Conservation (phyloP, 2,888 invertebrate species). For the Sericinus montela region DNA sequence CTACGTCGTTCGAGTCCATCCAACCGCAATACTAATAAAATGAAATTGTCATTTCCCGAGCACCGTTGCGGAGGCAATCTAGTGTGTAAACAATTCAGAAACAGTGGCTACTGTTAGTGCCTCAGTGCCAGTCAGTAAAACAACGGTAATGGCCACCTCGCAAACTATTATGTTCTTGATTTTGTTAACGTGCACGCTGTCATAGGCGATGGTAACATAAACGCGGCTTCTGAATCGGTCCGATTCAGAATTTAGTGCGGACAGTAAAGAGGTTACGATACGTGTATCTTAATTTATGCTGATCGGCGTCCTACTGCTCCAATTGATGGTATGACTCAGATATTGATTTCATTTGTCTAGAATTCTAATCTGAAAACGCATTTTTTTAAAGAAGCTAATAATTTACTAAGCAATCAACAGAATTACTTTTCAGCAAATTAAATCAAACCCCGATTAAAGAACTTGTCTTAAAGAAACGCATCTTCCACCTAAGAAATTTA, state of each 20-base stretch:
- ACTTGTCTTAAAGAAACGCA: no score
- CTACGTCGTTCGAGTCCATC: conserved; percentile 2
- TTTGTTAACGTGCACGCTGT: neutral
- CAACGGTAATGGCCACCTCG: neutral
- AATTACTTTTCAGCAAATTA: no score
- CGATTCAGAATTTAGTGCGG: neutral
- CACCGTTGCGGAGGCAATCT: conserved; percentile 6
- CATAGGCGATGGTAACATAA: neutral
- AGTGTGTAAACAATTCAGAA: conserved; percentile 19
- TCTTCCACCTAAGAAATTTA: no score
- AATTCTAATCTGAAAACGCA: no score
- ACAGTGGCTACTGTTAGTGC: neutral
- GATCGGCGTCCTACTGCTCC: neutral
- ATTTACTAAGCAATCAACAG: no score
- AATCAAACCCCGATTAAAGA: no score
- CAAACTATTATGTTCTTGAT: conserved; percentile 5
- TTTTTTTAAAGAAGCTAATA: no score
- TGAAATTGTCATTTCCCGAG: conserved; percentile 19
- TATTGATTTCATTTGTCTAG: no score
- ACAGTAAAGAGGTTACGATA: conserved; percentile 8
- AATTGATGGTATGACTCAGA: neutral
- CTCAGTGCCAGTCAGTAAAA: neutral
- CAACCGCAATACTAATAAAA: conserved; percentile 20
- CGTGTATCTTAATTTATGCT: conserved; percentile 2
- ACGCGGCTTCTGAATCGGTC: neutral